These are phyloP conservation scores for Falco peregrinus DNA, from an alignment of 2,797 vertebrate species.

Conservation along the genomic window DNA sequence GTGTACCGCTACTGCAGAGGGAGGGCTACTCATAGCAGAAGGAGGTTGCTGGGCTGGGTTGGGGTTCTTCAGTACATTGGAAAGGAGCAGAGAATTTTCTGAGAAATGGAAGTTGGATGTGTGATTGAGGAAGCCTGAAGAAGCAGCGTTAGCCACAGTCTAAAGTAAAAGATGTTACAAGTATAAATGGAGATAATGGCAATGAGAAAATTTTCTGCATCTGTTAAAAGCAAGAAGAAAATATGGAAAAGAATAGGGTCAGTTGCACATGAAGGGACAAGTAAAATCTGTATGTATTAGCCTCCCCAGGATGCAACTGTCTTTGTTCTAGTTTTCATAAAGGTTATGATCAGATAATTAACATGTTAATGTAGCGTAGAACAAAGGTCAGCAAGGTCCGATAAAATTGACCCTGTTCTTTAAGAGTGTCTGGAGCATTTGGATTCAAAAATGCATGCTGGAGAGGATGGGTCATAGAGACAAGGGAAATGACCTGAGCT, in stretches of 20 bases:
- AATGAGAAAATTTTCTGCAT: neutral
- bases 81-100: neutral
- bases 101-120: neutral
- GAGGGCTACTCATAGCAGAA: accelerated
- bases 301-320: neutral
- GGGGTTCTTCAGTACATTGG: neutral
- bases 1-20: neutral
- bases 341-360: neutral
- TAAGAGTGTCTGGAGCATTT: neutral
- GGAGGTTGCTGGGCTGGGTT: neutral
- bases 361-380: accelerated
- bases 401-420: neutral
- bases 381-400: neutral
- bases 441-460: neutral
- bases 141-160: neutral
- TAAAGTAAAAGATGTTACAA: neutral
- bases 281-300: neutral
- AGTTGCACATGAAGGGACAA: neutral
- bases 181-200: neutral
- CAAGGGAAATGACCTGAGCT: neutral
- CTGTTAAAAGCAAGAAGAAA: neutral
- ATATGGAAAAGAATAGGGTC: neutral
- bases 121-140: neutral
- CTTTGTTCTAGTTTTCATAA: neutral
- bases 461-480: neutral